A percentile compares a stretch with the other conserved stretches of the same genome.
phyloP scores from a whole-genome alignment of 2,888 invertebrate genomes.

The Archaeoteleia sp. region DNA sequence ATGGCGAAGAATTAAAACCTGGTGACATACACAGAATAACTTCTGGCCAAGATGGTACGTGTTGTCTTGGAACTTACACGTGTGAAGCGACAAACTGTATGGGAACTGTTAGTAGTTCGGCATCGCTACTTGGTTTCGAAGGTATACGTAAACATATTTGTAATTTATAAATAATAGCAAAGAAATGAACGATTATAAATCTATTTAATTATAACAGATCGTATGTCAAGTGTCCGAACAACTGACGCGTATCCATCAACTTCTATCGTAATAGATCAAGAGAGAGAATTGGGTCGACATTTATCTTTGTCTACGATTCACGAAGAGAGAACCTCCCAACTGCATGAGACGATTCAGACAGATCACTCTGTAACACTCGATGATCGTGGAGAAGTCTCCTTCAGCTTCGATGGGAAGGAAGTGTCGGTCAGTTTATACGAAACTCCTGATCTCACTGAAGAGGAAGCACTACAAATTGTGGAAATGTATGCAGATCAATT shows the following conservation, averaged over 20 bases:
- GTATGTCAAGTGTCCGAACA: conserved; percentile 7
- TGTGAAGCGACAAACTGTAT: conserved; percentile 94
- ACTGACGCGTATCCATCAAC: conserved; percentile 30
- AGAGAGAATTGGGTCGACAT: conserved; percentile 80
- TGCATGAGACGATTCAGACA: conserved; percentile 89
- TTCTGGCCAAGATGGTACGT: conserved; percentile 92
- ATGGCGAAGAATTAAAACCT: conserved; percentile 90
- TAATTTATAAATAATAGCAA: no score
- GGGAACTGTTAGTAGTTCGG: conserved; percentile 92
- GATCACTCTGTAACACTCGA: conserved; percentile 83
- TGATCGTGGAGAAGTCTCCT: conserved; percentile 90
- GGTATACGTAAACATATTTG: no score
- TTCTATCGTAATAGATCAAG: conserved; percentile 70
- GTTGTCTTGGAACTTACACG: conserved; percentile 92
- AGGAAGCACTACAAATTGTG: conserved; percentile 92
- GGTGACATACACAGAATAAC: conserved; percentile 94
- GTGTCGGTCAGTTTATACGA: conserved; percentile 93
- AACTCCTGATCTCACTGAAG: conserved; percentile 93
- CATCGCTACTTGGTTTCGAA: conserved; percentile 90
- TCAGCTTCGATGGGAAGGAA: conserved; percentile 94
- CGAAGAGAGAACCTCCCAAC: conserved; percentile 91
- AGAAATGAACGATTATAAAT: no score
- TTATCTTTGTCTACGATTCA: conserved; percentile 93
- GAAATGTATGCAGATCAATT: conserved; percentile 96
- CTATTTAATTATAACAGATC: no score